These are phyloP conservation scores for Porites australiensis DNA, from an alignment of 64 coral and sea anemone species.

Conservation along the genomic window DNA sequence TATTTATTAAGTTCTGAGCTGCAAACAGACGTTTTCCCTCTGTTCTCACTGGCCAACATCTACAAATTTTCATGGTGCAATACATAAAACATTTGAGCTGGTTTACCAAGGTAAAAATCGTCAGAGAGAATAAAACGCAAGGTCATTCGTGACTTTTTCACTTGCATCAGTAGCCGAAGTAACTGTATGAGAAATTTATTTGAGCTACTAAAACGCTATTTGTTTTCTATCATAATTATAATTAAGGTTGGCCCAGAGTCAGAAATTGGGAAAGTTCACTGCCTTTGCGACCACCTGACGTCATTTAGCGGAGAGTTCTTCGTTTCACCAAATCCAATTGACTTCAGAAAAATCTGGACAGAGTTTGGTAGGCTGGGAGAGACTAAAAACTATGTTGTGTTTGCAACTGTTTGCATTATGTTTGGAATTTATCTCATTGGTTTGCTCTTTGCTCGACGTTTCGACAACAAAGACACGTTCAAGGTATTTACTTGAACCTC, in stretches of 20 bases:
- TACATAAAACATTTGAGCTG: too few species aligned
- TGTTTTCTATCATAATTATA: background rate
- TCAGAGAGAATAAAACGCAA: too few species aligned
- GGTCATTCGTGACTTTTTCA: too few species aligned
- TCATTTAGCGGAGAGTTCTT: constrained; percentile 71
- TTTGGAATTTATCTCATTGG: constrained; percentile 32
- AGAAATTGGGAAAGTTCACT: constrained; percentile 8
- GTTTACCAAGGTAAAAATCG: too few species aligned
- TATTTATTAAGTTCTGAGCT: too few species aligned
- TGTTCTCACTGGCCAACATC: too few species aligned
- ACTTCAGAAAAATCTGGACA: constrained; percentile 51
- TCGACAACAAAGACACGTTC: constrained; percentile 34
- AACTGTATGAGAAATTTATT: too few species aligned
- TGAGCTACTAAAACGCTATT: too few species aligned
- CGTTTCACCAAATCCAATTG: constrained; percentile 63
- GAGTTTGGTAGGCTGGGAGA: constrained; percentile 43
- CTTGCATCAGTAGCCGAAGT: too few species aligned
- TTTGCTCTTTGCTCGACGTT: constrained; percentile 30
- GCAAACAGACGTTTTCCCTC: too few species aligned
- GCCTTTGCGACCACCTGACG: constrained; percentile 55
- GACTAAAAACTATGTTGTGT: constrained; percentile 51
- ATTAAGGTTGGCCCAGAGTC: constrained; percentile 43
- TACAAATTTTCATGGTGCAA: too few species aligned
- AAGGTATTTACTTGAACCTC: background rate
- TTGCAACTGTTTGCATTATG: constrained; percentile 12